Evolutionary conservation across 2,888 invertebrate genomes (phyloP).

Genomic region (Tillus elongatus): DNA sequence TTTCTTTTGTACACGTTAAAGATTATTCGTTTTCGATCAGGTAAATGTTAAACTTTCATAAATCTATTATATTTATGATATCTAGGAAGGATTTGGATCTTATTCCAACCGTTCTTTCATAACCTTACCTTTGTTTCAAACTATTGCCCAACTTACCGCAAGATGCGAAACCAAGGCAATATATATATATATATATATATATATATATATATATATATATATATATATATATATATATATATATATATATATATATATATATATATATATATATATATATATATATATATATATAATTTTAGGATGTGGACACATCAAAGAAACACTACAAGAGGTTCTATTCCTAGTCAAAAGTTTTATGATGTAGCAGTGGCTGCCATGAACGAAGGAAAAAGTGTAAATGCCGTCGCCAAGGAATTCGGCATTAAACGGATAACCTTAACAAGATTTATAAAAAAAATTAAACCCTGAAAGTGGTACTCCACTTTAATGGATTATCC

Average conservation of each 20-base stretch:
- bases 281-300: too few relatives aligned
- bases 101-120: constrained; percentile 3
- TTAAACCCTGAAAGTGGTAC: constrained; percentile 6
- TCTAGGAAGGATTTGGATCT: not conserved
- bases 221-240: too few relatives aligned
- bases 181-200: not conserved
- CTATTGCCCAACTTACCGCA: not conserved
- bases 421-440: not conserved
- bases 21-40: not conserved
- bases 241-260: too few relatives aligned
- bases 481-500: not conserved
- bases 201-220: too few relatives aligned
- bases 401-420: constrained; percentile 1
- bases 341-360: not conserved
- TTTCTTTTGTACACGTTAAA: not conserved
- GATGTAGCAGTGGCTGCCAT: constrained; percentile 2
- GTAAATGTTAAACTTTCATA: constrained; percentile 6
- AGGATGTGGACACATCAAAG: constrained; percentile 4
- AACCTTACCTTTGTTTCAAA: constrained; percentile 6
- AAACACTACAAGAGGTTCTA: constrained; percentile 5
- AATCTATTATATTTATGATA: constrained; percentile 2
- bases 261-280: too few relatives aligned
- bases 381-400: too few relatives aligned
- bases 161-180: constrained; percentile 2
- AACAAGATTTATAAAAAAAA: constrained; percentile 4